Base-by-base conservation (phyloP, 2,888 invertebrate genomes). In the Drosophila nigritarsus region DNA sequence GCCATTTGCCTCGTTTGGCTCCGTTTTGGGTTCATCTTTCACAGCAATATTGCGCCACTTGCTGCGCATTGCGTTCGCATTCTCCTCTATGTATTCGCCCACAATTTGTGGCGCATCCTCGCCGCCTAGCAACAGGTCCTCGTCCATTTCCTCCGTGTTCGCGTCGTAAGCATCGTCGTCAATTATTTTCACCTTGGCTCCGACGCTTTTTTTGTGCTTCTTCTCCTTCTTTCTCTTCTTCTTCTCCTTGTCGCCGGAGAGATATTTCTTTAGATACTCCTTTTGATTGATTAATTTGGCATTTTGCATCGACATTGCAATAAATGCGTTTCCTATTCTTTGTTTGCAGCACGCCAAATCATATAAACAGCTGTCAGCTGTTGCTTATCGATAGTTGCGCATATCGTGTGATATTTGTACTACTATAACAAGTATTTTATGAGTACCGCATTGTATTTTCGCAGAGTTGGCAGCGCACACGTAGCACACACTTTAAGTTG, bases 61-160 rank as follows among this genome's bases (percentile, higher is more conserved):
- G 20, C 78, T 85, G 42, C 82, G 96, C 83, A 76, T 66, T 4
- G 65, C 96, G 95, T 62, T 95, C 94, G 0, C 97, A 96, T 80
- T 97, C 92, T 98, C 98, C 91, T 98, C 98, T 56, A 98, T 95
- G 65, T 91, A 92, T 60, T 98, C 95, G 1, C 97, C 98, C 0
- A 97, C 98, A 75, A 99, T 96, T 92, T 97, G 96, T 0, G 99
- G 99, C 0, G 96, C 97, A 92, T 98, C 98, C 90, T 99, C 98
- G n/a, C 95, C 95, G 0, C 95, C 94, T 63, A 96, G 94, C 53
- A 95, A 94, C 3, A 97, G 94, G 61, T 96, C 95, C 38, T 95
- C 94, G 49, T 93, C 91, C 20, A 91, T 75, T 69, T 91, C 82
- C 20, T 74, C 78, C 34, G 95, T 93, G 63, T 95, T 94, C 3